Percentiles rank a stretch among this genome's conserved stretches.
phyloP scores from a whole-genome alignment of 1,140 invertebrate species.

The Apolygus lucorum region DNA sequence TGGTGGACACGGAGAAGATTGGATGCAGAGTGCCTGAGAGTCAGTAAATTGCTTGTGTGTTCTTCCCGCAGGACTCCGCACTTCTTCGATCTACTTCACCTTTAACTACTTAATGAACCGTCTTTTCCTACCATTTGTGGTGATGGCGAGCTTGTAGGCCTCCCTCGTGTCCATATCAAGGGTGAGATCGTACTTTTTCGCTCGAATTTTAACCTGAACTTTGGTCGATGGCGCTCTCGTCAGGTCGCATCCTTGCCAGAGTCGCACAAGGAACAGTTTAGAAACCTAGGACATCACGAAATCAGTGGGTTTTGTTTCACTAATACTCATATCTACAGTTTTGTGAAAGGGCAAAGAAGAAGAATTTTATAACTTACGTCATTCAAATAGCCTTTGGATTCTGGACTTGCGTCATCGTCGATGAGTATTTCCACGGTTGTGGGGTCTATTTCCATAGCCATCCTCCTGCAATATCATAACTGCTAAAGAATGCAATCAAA shows the following conservation, averaged over 20 bases:
- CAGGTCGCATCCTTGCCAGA: neutral
- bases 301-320: too few relatives aligned
- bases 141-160: slow-evolving; percentile 12
- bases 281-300: neutral
- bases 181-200: neutral
- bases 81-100: too few relatives aligned
- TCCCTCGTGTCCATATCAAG: slow-evolving; percentile 11
- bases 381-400: neutral
- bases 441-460: neutral
- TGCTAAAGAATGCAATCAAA: too few relatives aligned
- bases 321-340: too few relatives aligned
- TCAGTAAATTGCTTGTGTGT: too few relatives aligned
- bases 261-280: neutral
- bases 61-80: too few relatives aligned
- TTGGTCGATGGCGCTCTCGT: neutral
- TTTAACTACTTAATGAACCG: too few relatives aligned
- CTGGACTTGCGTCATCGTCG: neutral
- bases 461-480: neutral
- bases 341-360: too few relatives aligned
- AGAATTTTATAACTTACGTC: neutral
- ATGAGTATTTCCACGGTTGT: neutral
- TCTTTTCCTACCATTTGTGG: slow-evolving; percentile 37
- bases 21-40: too few relatives aligned
- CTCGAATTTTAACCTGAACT: neutral
- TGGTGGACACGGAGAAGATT: too few relatives aligned